Evolutionary conservation across 2,113 vertebrate genomes (phyloP).

Genomic region (Halcyon senegalensis): DNA sequence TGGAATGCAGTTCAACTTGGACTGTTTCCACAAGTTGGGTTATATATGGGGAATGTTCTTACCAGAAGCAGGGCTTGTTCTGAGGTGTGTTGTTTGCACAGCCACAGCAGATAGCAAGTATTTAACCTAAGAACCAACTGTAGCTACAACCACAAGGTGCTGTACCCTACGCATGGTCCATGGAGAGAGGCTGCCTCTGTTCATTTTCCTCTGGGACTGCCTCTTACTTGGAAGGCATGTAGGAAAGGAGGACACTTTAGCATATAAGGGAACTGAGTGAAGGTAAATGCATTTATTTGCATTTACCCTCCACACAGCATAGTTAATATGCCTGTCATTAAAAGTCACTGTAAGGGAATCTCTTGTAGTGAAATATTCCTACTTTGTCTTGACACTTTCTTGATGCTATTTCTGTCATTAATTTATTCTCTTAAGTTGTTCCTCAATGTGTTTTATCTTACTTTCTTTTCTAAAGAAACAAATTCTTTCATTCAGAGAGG

Average conservation of each 20-base stretch:
- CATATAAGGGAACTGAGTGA: no score
- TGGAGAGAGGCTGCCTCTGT: neutral
- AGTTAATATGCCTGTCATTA: no score
- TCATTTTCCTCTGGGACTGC: neutral
- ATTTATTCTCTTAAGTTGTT: no score
- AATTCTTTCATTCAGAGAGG: no score
- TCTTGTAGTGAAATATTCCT: no score
- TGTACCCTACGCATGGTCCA: accelerated
- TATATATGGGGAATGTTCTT: neutral
- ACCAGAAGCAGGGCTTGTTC: neutral
- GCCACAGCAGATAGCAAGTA: neutral
- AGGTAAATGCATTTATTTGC: no score
- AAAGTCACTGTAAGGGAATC: no score
- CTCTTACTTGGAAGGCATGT: neutral
- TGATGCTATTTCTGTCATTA: no score
- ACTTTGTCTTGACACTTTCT: no score
- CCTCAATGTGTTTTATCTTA: no score
- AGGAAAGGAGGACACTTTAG: neutral
- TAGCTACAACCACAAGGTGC: neutral
- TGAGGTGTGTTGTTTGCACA: accelerated
- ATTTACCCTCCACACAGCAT: no score
- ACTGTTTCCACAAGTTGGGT: neutral
- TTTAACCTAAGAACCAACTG: neutral
- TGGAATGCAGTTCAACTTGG: neutral
- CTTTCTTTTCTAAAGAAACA: no score